Conservation (phyloP, 2,888 invertebrate species). For the Tanytarsus gracilentus region DNA sequence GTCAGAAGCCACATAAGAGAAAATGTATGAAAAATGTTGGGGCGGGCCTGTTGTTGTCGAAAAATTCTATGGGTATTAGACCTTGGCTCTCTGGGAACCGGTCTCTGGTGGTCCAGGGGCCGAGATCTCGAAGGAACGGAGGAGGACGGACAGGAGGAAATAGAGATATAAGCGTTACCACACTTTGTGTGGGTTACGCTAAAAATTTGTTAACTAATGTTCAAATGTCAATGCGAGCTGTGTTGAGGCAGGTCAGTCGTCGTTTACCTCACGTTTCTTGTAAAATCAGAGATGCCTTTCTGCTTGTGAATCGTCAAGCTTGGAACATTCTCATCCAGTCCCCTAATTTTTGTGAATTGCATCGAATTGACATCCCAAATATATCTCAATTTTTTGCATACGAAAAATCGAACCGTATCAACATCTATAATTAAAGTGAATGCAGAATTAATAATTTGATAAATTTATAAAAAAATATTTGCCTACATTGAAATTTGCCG, state of each 20-base stretch:
- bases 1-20: too few relatives aligned
- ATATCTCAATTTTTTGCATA: constrained; percentile 74
- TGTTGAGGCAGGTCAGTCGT: not conserved
- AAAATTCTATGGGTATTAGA: too few relatives aligned
- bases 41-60: too few relatives aligned
- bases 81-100: too few relatives aligned
- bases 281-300: constrained; percentile 34
- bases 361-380: constrained; percentile 65
- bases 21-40: too few relatives aligned
- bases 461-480: not conserved
- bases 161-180: too few relatives aligned
- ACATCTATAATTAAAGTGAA: constrained; percentile 43
- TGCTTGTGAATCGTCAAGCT: constrained; percentile 40
- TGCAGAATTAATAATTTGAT: not conserved
- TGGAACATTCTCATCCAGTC: constrained; percentile 52
- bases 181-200: too few relatives aligned
- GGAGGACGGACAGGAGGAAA: too few relatives aligned
- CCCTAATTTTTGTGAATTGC: constrained; percentile 61
- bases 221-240: not conserved
- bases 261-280: constrained; percentile 19
- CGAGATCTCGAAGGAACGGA: too few relatives aligned
- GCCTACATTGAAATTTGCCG: constrained; percentile 41
- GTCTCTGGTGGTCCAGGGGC: not conserved
- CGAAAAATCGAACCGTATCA: constrained; percentile 56
- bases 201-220: not conserved